phyloP scores from a whole-genome alignment of 1,140 invertebrate genomes.

The Alviniconcha marisindica region DNA sequence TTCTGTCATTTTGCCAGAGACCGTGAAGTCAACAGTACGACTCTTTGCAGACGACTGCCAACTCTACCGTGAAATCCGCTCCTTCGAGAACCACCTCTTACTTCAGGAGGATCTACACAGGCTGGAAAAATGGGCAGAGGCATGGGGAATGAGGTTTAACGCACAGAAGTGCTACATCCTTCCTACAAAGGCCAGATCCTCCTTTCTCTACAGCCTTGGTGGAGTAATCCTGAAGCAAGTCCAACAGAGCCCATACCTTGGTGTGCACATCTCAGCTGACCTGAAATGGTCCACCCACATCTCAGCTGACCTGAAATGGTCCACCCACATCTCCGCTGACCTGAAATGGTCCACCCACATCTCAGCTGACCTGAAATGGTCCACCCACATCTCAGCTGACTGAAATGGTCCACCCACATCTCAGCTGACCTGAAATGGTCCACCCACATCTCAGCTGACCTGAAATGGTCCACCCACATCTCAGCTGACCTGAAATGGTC shows the following conservation, averaged over 20 bases:
- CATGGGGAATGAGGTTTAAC: conserved; percentile 49
- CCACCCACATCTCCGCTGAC: too few relatives aligned
- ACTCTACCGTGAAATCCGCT: conserved; percentile 30
- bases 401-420: too few relatives aligned
- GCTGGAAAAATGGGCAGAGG: conserved; percentile 42
- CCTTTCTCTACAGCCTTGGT: neutral
- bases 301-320: too few relatives aligned
- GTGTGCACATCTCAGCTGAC: neutral
- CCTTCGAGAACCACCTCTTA: neutral
- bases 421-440: too few relatives aligned
- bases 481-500: too few relatives aligned
- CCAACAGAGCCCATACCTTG: neutral
- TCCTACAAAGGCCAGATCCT: neutral
- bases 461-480: too few relatives aligned
- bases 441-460: too few relatives aligned
- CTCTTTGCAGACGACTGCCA: conserved; percentile 50
- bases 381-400: too few relatives aligned
- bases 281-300: too few relatives aligned
- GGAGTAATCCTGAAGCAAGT: neutral
- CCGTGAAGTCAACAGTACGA: conserved; percentile 40
- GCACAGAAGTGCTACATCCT: conserved; percentile 48
- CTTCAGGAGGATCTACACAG: conserved; percentile 41
- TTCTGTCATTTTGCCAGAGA: too few relatives aligned
- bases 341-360: too few relatives aligned
- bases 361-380: too few relatives aligned